phyloP scores from a whole-genome alignment of 2,797 vertebrate species.

The Falco biarmicus region DNA sequence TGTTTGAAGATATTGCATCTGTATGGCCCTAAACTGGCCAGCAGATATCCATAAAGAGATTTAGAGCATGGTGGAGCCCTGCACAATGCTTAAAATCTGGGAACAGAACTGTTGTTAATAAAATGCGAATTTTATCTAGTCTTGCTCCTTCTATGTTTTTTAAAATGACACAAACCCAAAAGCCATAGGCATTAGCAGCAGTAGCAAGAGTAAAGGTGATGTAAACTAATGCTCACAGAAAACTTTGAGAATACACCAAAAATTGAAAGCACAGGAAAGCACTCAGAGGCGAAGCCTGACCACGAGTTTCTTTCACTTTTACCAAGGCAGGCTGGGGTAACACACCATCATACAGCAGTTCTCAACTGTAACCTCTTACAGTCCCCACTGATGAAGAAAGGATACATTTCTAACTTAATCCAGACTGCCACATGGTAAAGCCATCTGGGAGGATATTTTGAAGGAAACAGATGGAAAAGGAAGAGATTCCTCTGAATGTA shows the following conservation, averaged over 20 bases:
- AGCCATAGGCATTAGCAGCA: neutral
- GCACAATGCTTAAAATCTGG: neutral
- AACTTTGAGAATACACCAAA: neutral
- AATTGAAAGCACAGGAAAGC: neutral
- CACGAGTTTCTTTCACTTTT: neutral
- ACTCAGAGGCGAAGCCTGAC: neutral
- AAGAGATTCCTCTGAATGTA: conserved; percentile 78
- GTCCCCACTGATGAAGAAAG: conserved; percentile 56
- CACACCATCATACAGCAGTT: conserved; percentile 9
- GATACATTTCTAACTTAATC: conserved; percentile 74
- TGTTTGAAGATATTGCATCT: neutral
- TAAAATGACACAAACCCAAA: neutral
- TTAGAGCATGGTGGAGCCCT: neutral
- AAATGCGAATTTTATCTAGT: neutral
- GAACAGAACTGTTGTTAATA: neutral
- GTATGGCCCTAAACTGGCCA: neutral
- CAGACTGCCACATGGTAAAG: conserved; percentile 78
- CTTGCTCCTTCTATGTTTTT: neutral
- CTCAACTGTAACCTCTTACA: conserved; percentile 24
- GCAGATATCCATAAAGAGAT: neutral
- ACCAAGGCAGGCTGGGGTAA: neutral
- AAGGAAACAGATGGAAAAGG: conserved; percentile 82
- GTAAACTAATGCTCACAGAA: neutral
- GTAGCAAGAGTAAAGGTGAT: neutral
- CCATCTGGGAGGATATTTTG: conserved; percentile 80